A percentile compares a stretch with the other conserved stretches of the same genome.
These are phyloP conservation scores for Jaculus jaculus DNA, from an alignment of 2,113 vertebrate genomes.

Conservation along the genomic window DNA sequence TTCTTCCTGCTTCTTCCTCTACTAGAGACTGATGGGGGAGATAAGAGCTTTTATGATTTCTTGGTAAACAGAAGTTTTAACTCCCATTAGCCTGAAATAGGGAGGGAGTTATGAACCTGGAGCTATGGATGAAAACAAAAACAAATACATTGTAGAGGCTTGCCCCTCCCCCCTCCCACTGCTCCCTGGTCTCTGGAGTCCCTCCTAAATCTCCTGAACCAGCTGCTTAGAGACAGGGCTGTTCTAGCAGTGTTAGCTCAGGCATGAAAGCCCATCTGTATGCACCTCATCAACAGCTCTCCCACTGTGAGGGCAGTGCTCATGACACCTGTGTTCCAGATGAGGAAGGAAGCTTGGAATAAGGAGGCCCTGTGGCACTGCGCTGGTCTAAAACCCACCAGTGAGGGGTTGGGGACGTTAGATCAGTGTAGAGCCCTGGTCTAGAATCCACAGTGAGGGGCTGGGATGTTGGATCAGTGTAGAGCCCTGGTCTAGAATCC, in stretches of 20 bases:
- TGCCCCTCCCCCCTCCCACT: not conserved
- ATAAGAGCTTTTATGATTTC: not conserved
- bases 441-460: not conserved
- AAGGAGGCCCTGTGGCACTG: too few relatives aligned
- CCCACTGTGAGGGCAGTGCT: not conserved
- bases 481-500: too few relatives aligned
- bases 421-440: too few relatives aligned
- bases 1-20: not conserved
- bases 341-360: not conserved
- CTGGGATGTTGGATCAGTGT: too few relatives aligned
- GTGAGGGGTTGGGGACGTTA: too few relatives aligned
- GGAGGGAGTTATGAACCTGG: not conserved
- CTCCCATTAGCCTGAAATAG: not conserved
- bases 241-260: not conserved
- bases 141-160: too few relatives aligned
- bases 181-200: not conserved
- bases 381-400: too few relatives aligned
- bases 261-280: not conserved
- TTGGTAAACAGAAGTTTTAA: not conserved
- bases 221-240: not conserved
- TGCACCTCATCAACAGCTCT: too few relatives aligned
- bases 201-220: not conserved
- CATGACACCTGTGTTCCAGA: not conserved
- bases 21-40: not conserved
- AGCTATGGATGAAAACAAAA: not conserved